Evolutionary conservation across 2,797 vertebrate species (phyloP).

Genomic region (Enoplosus armatus): DNA sequence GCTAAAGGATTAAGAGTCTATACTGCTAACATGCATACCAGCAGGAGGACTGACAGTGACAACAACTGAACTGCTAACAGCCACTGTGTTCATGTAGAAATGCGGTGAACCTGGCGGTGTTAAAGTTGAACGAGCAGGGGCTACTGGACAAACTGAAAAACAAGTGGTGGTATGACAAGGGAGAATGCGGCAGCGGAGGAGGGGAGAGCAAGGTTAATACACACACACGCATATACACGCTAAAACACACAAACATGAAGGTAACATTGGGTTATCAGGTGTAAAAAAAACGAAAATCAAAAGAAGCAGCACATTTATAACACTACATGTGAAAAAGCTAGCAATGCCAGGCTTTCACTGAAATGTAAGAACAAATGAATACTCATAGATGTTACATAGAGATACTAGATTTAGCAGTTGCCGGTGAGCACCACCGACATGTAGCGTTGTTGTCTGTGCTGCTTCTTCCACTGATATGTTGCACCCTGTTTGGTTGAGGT

Average conservation of each 20-base stretch:
- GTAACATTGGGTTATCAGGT: constrained; percentile 44
- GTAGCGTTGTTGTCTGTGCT: constrained; percentile 84
- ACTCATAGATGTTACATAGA: background rate
- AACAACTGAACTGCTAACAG: constrained; percentile 73
- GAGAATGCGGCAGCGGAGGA: constrained; percentile 99
- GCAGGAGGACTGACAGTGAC: constrained; percentile 49
- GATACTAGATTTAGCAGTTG: background rate
- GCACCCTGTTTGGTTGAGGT: constrained; percentile 92
- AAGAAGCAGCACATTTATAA: constrained; percentile 69
- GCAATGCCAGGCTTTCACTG: background rate
- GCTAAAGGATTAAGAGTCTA: constrained; percentile 17
- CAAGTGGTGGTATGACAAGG: constrained; percentile 99
- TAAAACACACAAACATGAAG: constrained; percentile 39
- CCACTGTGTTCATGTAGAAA: constrained; percentile 99
- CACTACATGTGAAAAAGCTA: constrained; percentile 26
- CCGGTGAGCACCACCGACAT: constrained; percentile 6
- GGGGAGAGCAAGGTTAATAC: constrained; percentile 99
- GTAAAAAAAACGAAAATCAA: background rate
- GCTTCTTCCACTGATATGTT: constrained; percentile 93
- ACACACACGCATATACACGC: constrained; percentile 54
- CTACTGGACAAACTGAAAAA: constrained; percentile 99
- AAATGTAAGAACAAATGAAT: background rate
- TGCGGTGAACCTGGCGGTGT: constrained; percentile 98
- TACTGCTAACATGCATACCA: constrained; percentile 50
- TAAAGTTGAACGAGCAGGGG: constrained; percentile 99